A percentile compares a stretch with the other conserved stretches of the same genome.
Conservation (phyloP, 64 coral and sea anemone species). For the Actinia tenebrosa region DNA sequence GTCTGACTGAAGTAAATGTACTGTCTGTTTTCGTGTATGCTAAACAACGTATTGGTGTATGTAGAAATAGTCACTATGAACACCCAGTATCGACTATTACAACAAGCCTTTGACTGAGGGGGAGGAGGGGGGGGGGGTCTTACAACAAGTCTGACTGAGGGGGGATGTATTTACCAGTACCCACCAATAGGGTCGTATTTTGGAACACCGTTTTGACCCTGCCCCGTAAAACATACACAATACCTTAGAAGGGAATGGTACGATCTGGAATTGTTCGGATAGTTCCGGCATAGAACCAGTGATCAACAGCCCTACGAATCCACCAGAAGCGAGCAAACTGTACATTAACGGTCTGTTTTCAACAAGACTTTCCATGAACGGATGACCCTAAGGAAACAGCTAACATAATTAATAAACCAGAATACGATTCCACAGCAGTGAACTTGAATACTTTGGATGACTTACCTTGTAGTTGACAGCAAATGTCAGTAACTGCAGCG, state of each 20-base stretch:
- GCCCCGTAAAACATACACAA: background rate
- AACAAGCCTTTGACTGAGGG: background rate
- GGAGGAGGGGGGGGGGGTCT: background rate
- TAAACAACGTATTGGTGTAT: no score
- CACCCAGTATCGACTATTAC: background rate
- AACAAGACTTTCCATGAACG: constrained; percentile 93
- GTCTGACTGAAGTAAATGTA: no score
- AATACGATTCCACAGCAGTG: background rate
- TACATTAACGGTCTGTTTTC: constrained; percentile 91
- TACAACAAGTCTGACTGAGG: no score
- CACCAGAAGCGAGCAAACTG: constrained; percentile 81
- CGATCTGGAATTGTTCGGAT: constrained; percentile 91
- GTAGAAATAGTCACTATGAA: background rate
- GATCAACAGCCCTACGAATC: constrained; percentile 70
- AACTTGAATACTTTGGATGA: background rate
- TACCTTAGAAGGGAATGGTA: constrained; percentile 90
- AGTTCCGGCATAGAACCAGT: constrained; percentile 80
- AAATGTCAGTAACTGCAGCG: constrained; percentile 97
- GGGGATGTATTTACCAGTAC: no score
- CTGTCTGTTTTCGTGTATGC: no score
- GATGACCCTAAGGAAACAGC: constrained; percentile 60
- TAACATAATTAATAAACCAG: background rate
- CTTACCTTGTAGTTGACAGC: constrained; percentile 96
- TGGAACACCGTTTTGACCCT: no score
- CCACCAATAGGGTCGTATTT: no score